These are phyloP conservation scores for Otolemur crassicaudatus DNA, from an alignment of 2,797 vertebrate genomes.

Conservation along the genomic window DNA sequence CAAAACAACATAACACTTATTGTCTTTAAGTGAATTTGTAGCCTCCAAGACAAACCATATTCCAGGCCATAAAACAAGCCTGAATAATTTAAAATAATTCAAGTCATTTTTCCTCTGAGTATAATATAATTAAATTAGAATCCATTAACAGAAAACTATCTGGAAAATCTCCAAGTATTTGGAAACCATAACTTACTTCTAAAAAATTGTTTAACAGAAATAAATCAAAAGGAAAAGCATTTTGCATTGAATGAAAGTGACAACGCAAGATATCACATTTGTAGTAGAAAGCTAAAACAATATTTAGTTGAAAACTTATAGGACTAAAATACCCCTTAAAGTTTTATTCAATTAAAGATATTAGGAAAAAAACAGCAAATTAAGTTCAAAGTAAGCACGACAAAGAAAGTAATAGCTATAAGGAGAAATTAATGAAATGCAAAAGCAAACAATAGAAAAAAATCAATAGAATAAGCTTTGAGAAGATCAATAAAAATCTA, in stretches of 20 bases:
- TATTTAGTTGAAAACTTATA: neutral
- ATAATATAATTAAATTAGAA: neutral
- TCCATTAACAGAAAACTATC: neutral
- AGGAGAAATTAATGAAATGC: neutral
- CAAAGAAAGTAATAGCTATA: neutral
- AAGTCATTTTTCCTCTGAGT: neutral
- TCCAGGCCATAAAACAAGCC: neutral
- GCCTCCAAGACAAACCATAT: neutral
- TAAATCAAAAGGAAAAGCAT: slow-evolving; percentile 5
- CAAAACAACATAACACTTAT: neutral
- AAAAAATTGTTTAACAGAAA: neutral
- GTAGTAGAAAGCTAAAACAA: neutral
- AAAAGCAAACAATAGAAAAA: neutral
- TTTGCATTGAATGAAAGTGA: neutral
- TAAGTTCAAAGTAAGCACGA: neutral
- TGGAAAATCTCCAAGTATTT: slow-evolving; percentile 1
- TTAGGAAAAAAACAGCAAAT: neutral
- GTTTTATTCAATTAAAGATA: neutral
- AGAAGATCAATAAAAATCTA: neutral
- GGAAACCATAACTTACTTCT: neutral
- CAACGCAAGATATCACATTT: neutral
- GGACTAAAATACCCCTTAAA: neutral
- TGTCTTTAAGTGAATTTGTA: neutral
- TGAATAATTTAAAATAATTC: neutral
- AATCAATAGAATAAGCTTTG: neutral